Base-by-base conservation (phyloP, 2,888 invertebrate genomes). In the Sinelater perroti region DNA sequence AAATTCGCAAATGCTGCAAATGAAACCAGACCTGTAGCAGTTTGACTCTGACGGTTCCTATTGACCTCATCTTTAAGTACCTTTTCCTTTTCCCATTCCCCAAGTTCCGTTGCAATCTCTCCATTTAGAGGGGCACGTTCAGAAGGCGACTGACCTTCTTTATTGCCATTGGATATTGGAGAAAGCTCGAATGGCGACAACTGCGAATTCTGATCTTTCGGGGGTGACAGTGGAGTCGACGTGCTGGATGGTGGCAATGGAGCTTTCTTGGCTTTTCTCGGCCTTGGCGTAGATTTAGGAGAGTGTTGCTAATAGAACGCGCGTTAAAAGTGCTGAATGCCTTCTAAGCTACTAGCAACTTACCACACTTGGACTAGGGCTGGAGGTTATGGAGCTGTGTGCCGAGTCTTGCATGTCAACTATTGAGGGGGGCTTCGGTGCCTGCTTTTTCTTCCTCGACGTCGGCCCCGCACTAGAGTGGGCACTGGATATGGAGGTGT, bases 221-320 rank as follows among this genome's bases (percentile, higher is more conserved):
- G 16, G 28, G 42, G 18, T 8, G 2, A 5, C 7, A 36, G 44
- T 3, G 76, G 73, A 0, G 74, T 73, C 0, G 75, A 75, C 4
- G 71, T 57, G 3, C 1, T 63, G 3, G 61, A 56, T 1, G 86
- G 86, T 7, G 88, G 87, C 7, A 83, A 83, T 0, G 90, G 90
- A 0, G 90, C 90, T 3, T 82, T 83, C 35, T 85, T 85, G 54
- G 83, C 81, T 74, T 89, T 89, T 50, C 85, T 81, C 40, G 81
- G 71, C 49, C 80, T 81, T 0, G 84, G 84, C 2, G 85, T 85
- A 13, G 75, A 63, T 55, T 73, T 75, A 1, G 78, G 76, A 6
- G 78, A 76, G 56, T 72, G 73, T 56, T 68, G 70, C 77, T 75
- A 50, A n/a, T n/a, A n/a, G n/a, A n/a, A n/a, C n/a, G n/a, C n/a